Evolutionary conservation across 2,113 vertebrate genomes (phyloP), one percentile per base, ranked within the genome.

Genomic region (Dasyornis broadbenti): DNA sequence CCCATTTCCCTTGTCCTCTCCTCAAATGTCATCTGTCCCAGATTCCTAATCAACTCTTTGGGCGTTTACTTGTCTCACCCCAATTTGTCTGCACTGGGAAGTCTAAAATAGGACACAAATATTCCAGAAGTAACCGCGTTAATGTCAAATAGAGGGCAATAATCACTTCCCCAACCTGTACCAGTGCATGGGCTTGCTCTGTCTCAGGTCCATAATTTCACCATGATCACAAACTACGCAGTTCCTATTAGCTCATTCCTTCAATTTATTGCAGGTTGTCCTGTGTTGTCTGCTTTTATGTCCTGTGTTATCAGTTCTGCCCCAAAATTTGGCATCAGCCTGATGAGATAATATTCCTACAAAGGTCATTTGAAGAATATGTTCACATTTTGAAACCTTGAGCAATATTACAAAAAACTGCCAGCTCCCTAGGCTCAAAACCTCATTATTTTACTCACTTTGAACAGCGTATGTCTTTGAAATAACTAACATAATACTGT

Each of bases 151-250:
- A 80, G 21, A 72, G 8, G 19, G 19, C 45, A 65, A 64, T 24
- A 86, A 89, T 80, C 0, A 4, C 15, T 80, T 90, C 6, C 23
- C 2, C 12, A 33, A 2, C 22, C 5, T 52, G 6, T 37, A 59
- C 4, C 10, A 44, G 10, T 0, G 0, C 7, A 37, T 6, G 7
- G 11, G 1, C 2, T 75, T 76, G 20, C 11, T 68, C 18, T 33
- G 50, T n/a, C 7, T 5, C 17, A 11, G 23, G 39, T 68, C 22
- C 2, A 2, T 24, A 54, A 68, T 59, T 90, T 53, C 9, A 33
- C 42, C 37, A 8, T 10, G 10, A 56, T 13, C 8, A 28, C 33
- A 28, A 35, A 65, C 2, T 23, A 16, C 12, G n/a, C 7, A 37
- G 2, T n/a, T 70, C 21, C 4, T 61, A 13, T 44, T 70, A 59